Base-by-base conservation (phyloP, 2,113 vertebrate genomes). In the Cyanocitta stelleri region DNA sequence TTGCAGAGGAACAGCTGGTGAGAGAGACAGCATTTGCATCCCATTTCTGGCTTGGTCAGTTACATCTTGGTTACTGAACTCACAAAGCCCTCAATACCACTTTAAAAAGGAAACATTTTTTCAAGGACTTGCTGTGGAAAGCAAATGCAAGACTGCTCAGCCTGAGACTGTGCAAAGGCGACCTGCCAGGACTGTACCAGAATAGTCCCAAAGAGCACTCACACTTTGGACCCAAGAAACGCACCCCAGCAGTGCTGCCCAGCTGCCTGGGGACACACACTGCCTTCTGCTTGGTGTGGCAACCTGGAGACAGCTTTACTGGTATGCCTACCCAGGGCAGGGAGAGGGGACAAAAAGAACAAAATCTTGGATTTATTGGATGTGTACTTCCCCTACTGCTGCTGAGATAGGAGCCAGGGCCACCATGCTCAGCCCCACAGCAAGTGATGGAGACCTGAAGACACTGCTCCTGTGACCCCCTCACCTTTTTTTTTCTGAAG, bases 161-260 rank as follows among this genome's bases (percentile, higher is more conserved):
- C 32, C 62, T 8, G 20, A 56, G 68, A n/a, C 68, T 71, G 58
- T n/a, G 41, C 76, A 79, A 75, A 52, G 41, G 62, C 13, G 16
- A 52, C 22, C 24, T 8, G 6, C 56, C 62, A 43, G 59, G 48
- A 59, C 13, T 0, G 0, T 10, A 33, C n/a, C 55, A 73, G 59
- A 76, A 15, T 0, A 66, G 26, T 23, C 44, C 66, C 44, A n/a
- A 35, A 20, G 20, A 43, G 35, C 16, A 17, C 62, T 89, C 26
- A 10, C 0, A 0, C 35, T 68, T 39, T 1, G 3, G 39, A 49
- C 6, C 52, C 0, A 0, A 54, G 19, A 80, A 52, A 63, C 0
- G 1, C 30, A n/a, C 20, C 48, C 49, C 8, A 2, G 49, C 35
- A 39, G 49, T 2, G 20, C 74, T 76, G 35, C 39, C 49, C 56